Conservation (phyloP, 2,797 vertebrate species). For the Leucoraja ocellata region DNA sequence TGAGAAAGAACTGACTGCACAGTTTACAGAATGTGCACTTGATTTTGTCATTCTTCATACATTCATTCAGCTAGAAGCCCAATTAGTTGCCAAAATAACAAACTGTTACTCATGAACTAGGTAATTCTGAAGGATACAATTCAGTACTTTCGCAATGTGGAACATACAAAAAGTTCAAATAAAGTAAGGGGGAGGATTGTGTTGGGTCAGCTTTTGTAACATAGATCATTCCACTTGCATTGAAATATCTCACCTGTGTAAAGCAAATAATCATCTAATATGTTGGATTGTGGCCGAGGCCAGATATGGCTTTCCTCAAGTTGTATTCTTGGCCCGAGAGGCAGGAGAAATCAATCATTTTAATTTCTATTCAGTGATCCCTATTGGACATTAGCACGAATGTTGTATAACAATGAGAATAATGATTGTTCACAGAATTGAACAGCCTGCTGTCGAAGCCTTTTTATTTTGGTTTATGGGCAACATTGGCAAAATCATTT, state of each 20-base stretch:
- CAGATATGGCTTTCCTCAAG: neutral
- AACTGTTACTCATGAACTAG: neutral
- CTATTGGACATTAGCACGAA: neutral
- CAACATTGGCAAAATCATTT: too few relatives aligned
- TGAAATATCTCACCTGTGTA: neutral
- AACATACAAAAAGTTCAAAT: neutral
- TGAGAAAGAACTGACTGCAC: neutral
- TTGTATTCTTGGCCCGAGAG: neutral
- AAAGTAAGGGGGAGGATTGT: neutral
- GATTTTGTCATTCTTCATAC: neutral
- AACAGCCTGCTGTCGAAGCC: neutral
- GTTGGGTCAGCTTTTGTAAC: neutral
- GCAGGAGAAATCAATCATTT: neutral
- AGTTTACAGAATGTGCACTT: conserved; percentile 1
- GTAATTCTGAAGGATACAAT: neutral
- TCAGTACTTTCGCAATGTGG: neutral
- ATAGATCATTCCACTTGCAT: neutral
- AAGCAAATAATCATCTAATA: neutral
- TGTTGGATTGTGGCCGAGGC: neutral
- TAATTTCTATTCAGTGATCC: neutral
- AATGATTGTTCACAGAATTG: neutral
- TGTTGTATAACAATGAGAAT: neutral
- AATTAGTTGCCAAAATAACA: neutral
- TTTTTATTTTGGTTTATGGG: neutral
- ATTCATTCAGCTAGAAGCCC: neutral